Percentiles rank a stretch among this genome's conserved stretches.
These are phyloP conservation scores for Aphyosemion australe DNA, from an alignment of 2,113 vertebrate genomes.

Conservation along the genomic window DNA sequence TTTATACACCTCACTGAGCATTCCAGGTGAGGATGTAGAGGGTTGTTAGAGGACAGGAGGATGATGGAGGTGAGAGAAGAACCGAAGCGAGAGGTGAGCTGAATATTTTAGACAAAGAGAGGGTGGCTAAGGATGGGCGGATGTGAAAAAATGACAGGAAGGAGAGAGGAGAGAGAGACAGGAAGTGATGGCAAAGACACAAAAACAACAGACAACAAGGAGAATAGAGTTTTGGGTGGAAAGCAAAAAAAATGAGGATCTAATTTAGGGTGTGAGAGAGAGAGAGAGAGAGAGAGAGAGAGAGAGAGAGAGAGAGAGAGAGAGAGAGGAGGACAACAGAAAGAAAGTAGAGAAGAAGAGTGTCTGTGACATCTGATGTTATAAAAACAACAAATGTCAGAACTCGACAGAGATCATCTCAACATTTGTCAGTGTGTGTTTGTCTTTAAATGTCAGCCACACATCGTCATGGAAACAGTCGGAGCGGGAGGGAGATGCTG, in stretches of 20 bases:
- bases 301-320: no score
- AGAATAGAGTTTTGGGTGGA: no score
- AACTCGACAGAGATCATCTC: neutral
- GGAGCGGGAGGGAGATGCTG: neutral
- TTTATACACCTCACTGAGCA: neutral
- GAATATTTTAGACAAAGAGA: neutral
- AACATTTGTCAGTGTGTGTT: slow-evolving; percentile 6
- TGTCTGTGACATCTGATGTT: no score
- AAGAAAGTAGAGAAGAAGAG: neutral
- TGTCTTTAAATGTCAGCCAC: slow-evolving; percentile 32
- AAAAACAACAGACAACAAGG: neutral
- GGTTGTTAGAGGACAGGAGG: neutral
- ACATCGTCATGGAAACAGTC: neutral
- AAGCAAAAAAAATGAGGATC: no score
- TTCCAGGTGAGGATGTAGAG: neutral
- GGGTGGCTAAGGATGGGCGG: no score
- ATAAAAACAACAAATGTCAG: slow-evolving; percentile 26
- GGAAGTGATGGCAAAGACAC: neutral
- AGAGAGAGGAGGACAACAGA: neutral
- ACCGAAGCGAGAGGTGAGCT: neutral
- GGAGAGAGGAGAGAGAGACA: accelerated
- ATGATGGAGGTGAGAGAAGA: neutral
- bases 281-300: no score
- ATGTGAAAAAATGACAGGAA: neutral
- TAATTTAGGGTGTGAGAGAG: no score